A percentile compares a stretch with the other conserved stretches of the same genome.
These are phyloP conservation scores for Oreochromis tanganicae DNA, from an alignment of 2,113 vertebrate species.

Conservation along the genomic window DNA sequence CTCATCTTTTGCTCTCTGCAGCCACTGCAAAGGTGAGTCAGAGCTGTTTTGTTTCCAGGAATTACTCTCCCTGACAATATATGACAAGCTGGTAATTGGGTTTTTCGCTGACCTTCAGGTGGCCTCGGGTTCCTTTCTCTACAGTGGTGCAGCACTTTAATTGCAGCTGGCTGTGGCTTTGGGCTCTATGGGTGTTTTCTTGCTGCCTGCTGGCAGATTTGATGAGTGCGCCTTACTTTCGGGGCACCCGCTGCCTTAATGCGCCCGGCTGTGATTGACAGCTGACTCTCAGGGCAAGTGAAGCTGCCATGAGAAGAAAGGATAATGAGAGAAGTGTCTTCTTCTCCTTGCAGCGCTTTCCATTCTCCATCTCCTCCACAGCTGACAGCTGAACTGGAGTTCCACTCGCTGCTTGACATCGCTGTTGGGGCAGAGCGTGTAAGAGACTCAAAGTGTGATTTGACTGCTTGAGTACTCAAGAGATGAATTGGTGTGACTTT, in stretches of 20 bases:
- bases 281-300: slow-evolving; percentile 33
- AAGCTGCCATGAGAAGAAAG: slow-evolving; percentile 8
- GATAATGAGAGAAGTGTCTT: slow-evolving; percentile 44
- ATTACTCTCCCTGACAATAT: slow-evolving; percentile 15
- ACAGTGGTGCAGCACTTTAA: slow-evolving; percentile 42
- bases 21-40: slow-evolving; percentile 16
- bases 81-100: slow-evolving; percentile 61
- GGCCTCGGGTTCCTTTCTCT: neutral
- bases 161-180: slow-evolving; percentile 36
- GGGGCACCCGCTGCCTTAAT: slow-evolving; percentile 5
- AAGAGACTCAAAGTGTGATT: neutral
- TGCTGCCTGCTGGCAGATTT: slow-evolving; percentile 18
- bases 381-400: slow-evolving; percentile 4
- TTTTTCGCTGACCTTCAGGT: slow-evolving; percentile 39
- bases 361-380: neutral
- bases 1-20: neutral
- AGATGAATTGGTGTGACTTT: neutral
- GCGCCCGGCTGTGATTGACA: slow-evolving; percentile 46
- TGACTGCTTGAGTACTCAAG: neutral
- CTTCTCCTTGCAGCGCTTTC: neutral
- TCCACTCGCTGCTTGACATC: slow-evolving; percentile 13
- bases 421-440: neutral
- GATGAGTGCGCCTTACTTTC: slow-evolving; percentile 15
- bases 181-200: slow-evolving; percentile 19
- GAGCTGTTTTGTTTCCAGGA: slow-evolving; percentile 9